These are phyloP conservation scores for Mus caroli DNA, from an alignment of 2,797 vertebrate species.

Conservation along the genomic window DNA sequence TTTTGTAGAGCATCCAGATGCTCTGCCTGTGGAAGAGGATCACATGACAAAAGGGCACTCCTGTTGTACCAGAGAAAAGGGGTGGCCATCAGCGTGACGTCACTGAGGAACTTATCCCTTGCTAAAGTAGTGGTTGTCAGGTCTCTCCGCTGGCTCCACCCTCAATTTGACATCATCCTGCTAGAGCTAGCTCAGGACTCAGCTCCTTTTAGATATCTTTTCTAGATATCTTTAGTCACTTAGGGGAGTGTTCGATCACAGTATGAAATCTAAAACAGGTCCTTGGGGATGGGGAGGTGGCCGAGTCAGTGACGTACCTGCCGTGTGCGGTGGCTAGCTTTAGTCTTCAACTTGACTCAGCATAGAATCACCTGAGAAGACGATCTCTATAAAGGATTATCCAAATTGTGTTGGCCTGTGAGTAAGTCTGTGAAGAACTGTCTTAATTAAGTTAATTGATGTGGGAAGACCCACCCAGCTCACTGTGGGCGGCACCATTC, in stretches of 20 bases:
- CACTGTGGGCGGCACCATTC: neutral
- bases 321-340: neutral
- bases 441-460: neutral
- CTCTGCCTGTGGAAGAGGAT: neutral
- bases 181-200: neutral
- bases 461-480: neutral
- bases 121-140: neutral
- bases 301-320: neutral
- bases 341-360: neutral
- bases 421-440: neutral
- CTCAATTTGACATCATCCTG: neutral
- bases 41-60: neutral
- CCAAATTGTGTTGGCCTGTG: neutral
- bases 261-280: neutral
- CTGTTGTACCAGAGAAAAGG: fast-evolving
- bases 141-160: neutral
- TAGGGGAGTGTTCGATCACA: neutral
- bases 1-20: neutral
- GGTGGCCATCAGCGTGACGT: fast-evolving
- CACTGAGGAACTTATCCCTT: neutral
- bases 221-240: neutral
- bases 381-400: neutral
- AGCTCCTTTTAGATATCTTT: neutral
- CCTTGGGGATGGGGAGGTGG: neutral
- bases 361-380: neutral